Conservation (phyloP, 1,140 invertebrate species). For the Lucilia sericata region DNA sequence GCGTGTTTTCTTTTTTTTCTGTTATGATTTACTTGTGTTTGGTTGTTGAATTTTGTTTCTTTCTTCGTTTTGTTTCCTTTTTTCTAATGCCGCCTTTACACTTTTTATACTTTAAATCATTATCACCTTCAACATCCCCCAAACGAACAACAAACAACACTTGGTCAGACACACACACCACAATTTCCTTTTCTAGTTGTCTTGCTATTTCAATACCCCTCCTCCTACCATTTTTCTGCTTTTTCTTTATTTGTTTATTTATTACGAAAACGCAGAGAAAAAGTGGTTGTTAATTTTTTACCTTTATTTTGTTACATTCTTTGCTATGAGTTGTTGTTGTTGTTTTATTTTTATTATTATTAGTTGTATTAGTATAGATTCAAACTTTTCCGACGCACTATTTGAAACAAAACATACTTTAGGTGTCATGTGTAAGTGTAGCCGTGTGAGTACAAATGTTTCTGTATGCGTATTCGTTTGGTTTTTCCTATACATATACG, state of each 20-base stretch:
- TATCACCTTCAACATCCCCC: background rate
- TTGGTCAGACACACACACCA: background rate
- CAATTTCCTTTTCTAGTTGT: conserved; percentile 33
- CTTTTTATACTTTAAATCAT: background rate
- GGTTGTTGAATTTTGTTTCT: conserved; percentile 32
- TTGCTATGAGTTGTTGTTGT: background rate
- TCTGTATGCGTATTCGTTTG: no score
- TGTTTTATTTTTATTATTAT: background rate
- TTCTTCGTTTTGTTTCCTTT: background rate
- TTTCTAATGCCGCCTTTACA: background rate
- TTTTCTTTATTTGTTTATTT: no score
- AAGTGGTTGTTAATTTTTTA: background rate
- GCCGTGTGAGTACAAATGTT: no score
- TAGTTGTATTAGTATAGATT: background rate
- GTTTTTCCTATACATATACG: background rate
- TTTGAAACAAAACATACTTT: background rate
- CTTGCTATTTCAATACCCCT: no score
- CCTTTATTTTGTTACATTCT: background rate
- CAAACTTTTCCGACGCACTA: background rate
- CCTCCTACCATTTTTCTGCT: no score
- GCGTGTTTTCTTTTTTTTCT: conserved; percentile 22
- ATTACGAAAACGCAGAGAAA: background rate
- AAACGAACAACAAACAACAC: background rate
- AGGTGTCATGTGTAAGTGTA: no score
- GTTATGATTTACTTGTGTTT: no score